Conservation (phyloP, 2,888 invertebrate genomes). For the Polia nebulosa region DNA sequence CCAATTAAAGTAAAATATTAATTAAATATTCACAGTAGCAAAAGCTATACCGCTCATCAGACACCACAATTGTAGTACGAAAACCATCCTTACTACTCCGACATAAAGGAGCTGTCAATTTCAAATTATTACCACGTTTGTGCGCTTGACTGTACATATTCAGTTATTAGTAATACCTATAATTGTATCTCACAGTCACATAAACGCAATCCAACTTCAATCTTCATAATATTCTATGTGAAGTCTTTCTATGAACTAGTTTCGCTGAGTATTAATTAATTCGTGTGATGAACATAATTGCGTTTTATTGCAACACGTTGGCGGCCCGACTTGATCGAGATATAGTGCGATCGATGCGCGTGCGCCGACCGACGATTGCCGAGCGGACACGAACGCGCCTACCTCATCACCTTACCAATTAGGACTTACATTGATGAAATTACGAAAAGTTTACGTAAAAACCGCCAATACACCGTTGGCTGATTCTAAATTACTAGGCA, state of each 20-base stretch:
- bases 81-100: not conserved
- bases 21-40: not conserved
- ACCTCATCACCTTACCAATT: constrained; percentile 67
- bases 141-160: not conserved
- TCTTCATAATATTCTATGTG: constrained; percentile 27
- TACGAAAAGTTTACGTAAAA: constrained; percentile 42
- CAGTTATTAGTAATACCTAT: not conserved
- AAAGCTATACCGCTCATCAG: no score
- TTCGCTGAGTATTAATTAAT: constrained; percentile 73
- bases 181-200: constrained; percentile 10
- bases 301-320: constrained; percentile 75
- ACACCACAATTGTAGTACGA: not conserved
- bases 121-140: not conserved
- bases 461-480: constrained; percentile 12
- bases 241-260: constrained; percentile 68
- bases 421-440: constrained; percentile 59
- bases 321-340: constrained; percentile 69
- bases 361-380: constrained; percentile 62
- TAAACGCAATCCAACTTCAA: not conserved
- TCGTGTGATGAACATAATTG: constrained; percentile 74
- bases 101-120: not conserved
- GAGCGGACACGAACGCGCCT: constrained; percentile 54
- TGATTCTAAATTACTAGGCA: constrained; percentile 34
- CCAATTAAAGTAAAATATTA: not conserved
- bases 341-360: constrained; percentile 72